Conservation (phyloP, 37 sponge, comb jelly and placozoan species). For the Bolinopsis microptera region DNA sequence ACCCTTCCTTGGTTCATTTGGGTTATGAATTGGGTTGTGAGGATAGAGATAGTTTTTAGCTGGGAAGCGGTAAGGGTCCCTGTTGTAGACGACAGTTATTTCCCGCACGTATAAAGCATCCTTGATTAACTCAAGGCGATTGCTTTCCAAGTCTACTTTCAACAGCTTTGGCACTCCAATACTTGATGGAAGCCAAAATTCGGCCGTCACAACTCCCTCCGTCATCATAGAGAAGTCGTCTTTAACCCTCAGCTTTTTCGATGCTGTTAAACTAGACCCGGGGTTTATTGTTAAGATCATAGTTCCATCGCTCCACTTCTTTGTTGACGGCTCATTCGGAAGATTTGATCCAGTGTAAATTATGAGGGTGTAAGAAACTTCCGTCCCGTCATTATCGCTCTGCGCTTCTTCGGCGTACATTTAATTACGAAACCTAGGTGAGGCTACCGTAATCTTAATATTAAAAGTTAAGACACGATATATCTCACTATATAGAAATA, state of each 20-base stretch:
- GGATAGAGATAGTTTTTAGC: constrained; percentile 31
- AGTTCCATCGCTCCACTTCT: constrained; percentile 2
- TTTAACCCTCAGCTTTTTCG: background rate
- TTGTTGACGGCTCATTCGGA: background rate
- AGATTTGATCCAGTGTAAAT: background rate
- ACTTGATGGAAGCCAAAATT: background rate
- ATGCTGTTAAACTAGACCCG: background rate
- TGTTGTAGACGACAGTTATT: background rate
- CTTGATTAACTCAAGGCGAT: background rate
- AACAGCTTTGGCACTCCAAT: background rate
- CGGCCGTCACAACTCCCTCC: background rate
- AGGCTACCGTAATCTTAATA: no score
- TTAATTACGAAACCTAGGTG: no score
- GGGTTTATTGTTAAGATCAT: constrained; percentile 44
- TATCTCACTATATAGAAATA: no score
- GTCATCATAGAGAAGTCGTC: background rate
- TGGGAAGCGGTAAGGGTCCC: background rate
- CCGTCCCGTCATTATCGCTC: no score
- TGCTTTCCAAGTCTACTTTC: background rate
- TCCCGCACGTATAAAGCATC: background rate
- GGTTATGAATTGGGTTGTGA: background rate
- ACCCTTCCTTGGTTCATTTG: background rate
- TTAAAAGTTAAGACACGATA: no score
- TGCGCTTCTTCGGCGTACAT: no score
- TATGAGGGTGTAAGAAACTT: constrained; percentile 18